Base-by-base conservation (phyloP, 2,113 vertebrate genomes). In the Caloenas nicobarica region DNA sequence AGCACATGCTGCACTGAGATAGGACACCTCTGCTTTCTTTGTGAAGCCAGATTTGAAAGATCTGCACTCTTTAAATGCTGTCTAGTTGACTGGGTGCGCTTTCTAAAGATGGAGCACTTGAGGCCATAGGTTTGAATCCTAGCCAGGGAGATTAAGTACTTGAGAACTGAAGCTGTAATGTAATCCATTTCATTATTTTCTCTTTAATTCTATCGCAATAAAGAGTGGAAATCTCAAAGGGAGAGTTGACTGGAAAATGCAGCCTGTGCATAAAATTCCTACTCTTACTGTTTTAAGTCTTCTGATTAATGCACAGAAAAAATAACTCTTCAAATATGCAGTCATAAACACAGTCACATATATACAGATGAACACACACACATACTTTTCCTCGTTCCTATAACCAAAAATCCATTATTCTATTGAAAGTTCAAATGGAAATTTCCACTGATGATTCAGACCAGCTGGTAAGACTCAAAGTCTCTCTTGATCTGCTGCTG, bases 111-210 rank as follows among this genome's bases (percentile, higher is more conserved):
- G 28, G 40, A 94, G 33, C 61, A 79, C 60, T 91, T 74, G n/a
- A 91, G 48, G 80, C 76, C 48, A 26, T 34, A 58, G 72, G 86
- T 86, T 83, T 95, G 92, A 94, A 91, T 82, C 40, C 53, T 28
- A 76, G 73, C 61, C 93, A 96, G 86, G 72, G 72, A 86, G 73
- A 94, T 90, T 96, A 95, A 84, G 77, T 86, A 42, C 71, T 86
- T 62, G 58, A 86, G 71, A 96, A 88, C 16, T 31, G 76, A 80
- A 92, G n/a, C 9, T 4, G 61, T 86, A 91, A 84, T 71, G 69
- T 64, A 95, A 92, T 87, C 72, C 34, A 84, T 91, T 89, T 86
- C 61, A 71, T 90, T 84, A 92, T 89, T 86, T 23, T 88, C 31
- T n/a, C 10, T 81, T 92, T 88, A 88, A 88, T 71, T 90, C 40